Base-by-base conservation (phyloP, 2,888 invertebrate species). In the Dexiosoma caninum region DNA sequence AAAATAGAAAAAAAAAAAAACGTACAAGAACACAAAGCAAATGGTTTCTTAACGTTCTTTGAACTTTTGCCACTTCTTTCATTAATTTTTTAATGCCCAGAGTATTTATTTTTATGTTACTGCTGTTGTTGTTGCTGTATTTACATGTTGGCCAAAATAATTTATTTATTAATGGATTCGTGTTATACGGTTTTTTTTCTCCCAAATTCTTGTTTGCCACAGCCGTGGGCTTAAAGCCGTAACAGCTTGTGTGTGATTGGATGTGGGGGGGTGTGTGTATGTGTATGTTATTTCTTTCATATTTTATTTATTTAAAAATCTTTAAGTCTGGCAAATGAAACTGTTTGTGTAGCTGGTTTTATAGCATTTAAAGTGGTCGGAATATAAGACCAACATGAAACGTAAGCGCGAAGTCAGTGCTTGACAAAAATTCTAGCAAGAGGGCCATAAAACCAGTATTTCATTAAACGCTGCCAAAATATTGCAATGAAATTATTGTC, bases 361-460 rank as follows among this genome's bases (percentile, higher is more conserved):
- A 9, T 42, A 59, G 51, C 62, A 32, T 57, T 55, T 2, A 6
- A 49, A 19, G 0, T 40, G 40, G 40, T 77, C 55, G 57, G 72
- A 51, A 81, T 81, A 81, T 76, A 81, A 81, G 67, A 72, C n/a
- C 76, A 72, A 27, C 19, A 27, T 12, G 53, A 69, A 62, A 21
- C 14, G 23, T 57, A 62, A 16, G 10, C 35, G 42, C 76, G 55
- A 62, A 71, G 55, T 62, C 60, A 82, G 71, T 78, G 44, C 27
- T 76, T 69, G 40, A 27, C 57, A 23, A 62, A 71, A 64, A 32
- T 76, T 74, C 59, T 62, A 42, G 23, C 44, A 62, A 44, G 62
- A 71, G 53, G 16, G 44, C 40, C 40, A 40, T 16, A 40, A 9
- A 40, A n/a, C 10, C 4, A 27, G 6, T 5, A 6, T 5, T 6